phyloP scores from a whole-genome alignment of 2,888 invertebrate genomes.

The Bugulina stolonifera region DNA sequence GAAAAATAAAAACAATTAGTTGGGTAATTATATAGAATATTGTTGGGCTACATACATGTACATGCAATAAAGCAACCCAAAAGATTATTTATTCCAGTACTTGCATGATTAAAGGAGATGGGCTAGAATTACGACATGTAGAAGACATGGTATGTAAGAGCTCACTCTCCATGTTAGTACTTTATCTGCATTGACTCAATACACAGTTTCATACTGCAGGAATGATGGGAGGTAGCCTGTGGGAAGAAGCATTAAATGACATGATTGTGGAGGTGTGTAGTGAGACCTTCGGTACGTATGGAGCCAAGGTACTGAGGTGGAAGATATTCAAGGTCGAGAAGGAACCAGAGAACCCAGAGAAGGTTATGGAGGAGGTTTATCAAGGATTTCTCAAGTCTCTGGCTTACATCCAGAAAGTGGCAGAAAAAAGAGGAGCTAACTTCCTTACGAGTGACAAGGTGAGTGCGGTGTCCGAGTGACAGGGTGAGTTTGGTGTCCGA shows the following conservation, averaged over 20 bases:
- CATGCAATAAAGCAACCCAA: too few species aligned
- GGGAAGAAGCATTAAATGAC: constrained; percentile 18
- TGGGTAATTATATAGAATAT: too few species aligned
- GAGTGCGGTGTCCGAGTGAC: too few species aligned
- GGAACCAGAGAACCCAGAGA: constrained; percentile 13
- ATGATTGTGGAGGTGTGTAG: background rate
- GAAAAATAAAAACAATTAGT: too few species aligned
- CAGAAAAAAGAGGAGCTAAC: background rate
- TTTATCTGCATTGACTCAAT: background rate
- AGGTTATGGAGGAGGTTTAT: background rate
- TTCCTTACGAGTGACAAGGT: too few species aligned
- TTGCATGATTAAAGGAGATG: too few species aligned
- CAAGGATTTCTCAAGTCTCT: background rate
- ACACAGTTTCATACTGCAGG: background rate
- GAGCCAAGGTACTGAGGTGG: background rate
- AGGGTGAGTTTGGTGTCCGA: too few species aligned
- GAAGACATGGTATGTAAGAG: too few species aligned
- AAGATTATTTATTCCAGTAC: too few species aligned
- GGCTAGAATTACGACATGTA: too few species aligned
- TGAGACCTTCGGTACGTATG: background rate
- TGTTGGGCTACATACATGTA: too few species aligned
- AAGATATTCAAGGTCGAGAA: background rate
- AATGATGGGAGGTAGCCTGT: background rate
- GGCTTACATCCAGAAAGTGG: background rate
- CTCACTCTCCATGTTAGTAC: too few species aligned